Evolutionary conservation across 2,797 vertebrate species (phyloP).

Genomic region (Oceanodroma leucorhoa): DNA sequence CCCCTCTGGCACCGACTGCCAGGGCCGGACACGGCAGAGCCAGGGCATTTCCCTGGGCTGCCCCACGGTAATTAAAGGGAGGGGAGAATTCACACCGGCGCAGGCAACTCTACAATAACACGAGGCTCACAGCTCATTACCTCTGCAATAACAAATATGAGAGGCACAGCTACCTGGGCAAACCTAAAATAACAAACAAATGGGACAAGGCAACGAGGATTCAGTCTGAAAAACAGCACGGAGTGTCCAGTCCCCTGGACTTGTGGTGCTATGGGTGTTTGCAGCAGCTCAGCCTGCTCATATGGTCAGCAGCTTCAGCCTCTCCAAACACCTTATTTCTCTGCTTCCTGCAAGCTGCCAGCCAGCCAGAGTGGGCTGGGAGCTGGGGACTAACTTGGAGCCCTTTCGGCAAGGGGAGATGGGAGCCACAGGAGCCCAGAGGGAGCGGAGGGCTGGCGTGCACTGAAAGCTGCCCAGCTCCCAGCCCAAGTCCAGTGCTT

Average conservation of each 20-base stretch:
- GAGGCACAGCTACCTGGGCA: background rate
- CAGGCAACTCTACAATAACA: background rate
- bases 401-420: background rate
- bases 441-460: background rate
- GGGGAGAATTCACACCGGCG: background rate
- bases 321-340: background rate
- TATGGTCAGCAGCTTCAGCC: background rate
- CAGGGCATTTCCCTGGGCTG: background rate
- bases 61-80: background rate
- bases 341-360: background rate
- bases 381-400: background rate
- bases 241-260: background rate
- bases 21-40: background rate
- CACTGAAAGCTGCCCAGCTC: background rate
- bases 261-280: background rate
- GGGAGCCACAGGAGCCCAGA: background rate
- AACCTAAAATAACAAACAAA: slow-evolving; percentile 28
- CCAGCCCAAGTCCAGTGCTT: rapidly evolving
- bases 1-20: background rate
- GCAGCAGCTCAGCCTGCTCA: background rate
- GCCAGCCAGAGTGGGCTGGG: background rate
- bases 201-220: background rate
- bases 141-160: background rate
- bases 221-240: background rate
- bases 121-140: background rate